Percentiles rank a stretch among this genome's conserved stretches.
phyloP scores from a whole-genome alignment of 2,888 invertebrate species.

The Lasioglossum lativentre region DNA sequence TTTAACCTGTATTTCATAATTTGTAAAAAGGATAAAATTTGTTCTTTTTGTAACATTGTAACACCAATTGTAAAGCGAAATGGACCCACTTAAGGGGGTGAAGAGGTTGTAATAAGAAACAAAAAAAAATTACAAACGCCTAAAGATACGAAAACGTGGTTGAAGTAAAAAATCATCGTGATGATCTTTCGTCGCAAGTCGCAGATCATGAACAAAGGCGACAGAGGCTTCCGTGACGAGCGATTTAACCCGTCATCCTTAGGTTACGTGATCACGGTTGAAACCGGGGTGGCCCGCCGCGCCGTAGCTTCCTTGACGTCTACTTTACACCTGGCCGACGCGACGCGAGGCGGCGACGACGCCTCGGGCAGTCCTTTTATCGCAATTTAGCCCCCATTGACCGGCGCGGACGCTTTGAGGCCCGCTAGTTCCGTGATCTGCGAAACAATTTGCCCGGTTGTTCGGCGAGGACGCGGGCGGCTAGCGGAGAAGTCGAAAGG shows the following conservation, averaged over 20 bases:
- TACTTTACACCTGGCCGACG: slow-evolving; percentile 70
- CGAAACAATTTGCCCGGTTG: slow-evolving; percentile 64
- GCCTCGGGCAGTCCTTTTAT: slow-evolving; percentile 43
- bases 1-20: too few relatives aligned
- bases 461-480: slow-evolving; percentile 24
- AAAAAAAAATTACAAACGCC: too few relatives aligned
- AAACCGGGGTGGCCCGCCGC: background rate
- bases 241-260: background rate
- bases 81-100: too few relatives aligned
- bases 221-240: background rate
- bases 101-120: too few relatives aligned
- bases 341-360: too few relatives aligned
- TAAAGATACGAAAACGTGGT: too few relatives aligned
- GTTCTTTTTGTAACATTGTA: too few relatives aligned
- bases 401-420: slow-evolving; percentile 14
- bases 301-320: slow-evolving; percentile 63
- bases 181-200: background rate
- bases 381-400: slow-evolving; percentile 75
- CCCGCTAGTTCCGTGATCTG: slow-evolving; percentile 14
- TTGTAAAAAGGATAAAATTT: too few relatives aligned
- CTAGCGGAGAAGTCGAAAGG: slow-evolving; percentile 18
- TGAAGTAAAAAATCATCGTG: too few relatives aligned
- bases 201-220: background rate
- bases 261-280: slow-evolving; percentile 14
- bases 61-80: too few relatives aligned